Conservation (phyloP, 2,797 vertebrate species). For the Macropodus opercularis region DNA sequence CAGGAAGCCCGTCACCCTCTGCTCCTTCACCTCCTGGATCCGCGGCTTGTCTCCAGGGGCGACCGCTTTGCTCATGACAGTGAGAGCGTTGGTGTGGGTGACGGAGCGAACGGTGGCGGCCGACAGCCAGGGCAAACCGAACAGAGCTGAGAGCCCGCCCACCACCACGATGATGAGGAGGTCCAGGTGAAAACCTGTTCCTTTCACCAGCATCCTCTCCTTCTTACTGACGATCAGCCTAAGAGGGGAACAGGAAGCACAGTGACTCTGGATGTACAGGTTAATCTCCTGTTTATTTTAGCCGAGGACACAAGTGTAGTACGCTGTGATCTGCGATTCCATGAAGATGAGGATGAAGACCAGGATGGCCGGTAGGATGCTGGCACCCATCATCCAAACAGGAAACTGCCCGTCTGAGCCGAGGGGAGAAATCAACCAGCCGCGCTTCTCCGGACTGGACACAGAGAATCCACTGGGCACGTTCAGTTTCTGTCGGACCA, state of each 20-base stretch:
- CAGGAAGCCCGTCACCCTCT: constrained; percentile 91
- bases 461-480: constrained; percentile 92
- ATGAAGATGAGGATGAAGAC: constrained; percentile 98
- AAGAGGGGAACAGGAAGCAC: background rate
- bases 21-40: constrained; percentile 94
- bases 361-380: constrained; percentile 87
- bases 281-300: background rate
- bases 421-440: constrained; percentile 91
- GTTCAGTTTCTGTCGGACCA: constrained; percentile 85
- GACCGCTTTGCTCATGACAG: constrained; percentile 93
- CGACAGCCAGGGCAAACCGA: constrained; percentile 92
- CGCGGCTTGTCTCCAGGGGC: constrained; percentile 92
- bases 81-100: constrained; percentile 92
- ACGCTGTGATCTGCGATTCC: constrained; percentile 94
- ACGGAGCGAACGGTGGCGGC: constrained; percentile 93
- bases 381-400: constrained; percentile 94
- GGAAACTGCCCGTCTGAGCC: constrained; percentile 85
- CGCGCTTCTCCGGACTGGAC: constrained; percentile 87
- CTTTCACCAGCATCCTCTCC: constrained; percentile 91
- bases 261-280: background rate
- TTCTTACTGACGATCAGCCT: constrained; percentile 93
- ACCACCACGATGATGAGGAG: constrained; percentile 90
- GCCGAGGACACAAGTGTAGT: background rate
- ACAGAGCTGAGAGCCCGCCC: constrained; percentile 89
- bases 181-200: constrained; percentile 93